Evolutionary conservation across 2,797 vertebrate genomes (phyloP).

Genomic region (Sciurus carolinensis): DNA sequence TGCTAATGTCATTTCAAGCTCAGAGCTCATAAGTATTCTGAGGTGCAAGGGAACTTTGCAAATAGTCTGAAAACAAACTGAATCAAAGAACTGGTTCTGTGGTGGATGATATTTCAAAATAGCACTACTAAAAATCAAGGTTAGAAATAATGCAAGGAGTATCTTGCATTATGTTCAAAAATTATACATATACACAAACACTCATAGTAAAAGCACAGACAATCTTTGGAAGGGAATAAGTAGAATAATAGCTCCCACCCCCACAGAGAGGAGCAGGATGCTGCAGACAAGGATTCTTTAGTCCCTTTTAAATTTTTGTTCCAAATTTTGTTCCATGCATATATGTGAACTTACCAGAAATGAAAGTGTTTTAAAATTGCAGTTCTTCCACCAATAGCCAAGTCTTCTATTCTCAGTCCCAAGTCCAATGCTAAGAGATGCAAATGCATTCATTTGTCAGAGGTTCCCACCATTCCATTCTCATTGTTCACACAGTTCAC

Average conservation of each 20-base stretch:
- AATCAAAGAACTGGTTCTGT: background rate
- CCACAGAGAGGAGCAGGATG: background rate
- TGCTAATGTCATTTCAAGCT: conserved; percentile 69
- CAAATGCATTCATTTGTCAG: background rate
- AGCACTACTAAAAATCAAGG: background rate
- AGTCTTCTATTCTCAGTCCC: background rate
- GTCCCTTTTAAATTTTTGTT: background rate
- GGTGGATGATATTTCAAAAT: conserved; percentile 62
- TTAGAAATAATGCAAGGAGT: conserved; percentile 11
- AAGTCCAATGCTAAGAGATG: background rate
- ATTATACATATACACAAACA: background rate
- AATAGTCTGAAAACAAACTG: conserved; percentile 70
- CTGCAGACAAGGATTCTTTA: background rate
- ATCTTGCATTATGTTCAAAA: background rate
- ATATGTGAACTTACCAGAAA: conserved; percentile 2
- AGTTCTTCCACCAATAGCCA: background rate
- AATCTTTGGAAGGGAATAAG: background rate
- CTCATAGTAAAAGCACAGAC: background rate
- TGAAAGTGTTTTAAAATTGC: conserved; percentile 4
- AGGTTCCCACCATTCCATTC: background rate
- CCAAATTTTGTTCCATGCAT: background rate
- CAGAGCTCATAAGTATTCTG: conserved; percentile 42
- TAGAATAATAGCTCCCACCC: background rate
- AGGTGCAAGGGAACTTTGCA: conserved; percentile 18
- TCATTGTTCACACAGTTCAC: background rate